Evolutionary conservation across 37 sponge, comb jelly and placozoan species (phyloP).

Genomic region (Cladorhizidae sp.): DNA sequence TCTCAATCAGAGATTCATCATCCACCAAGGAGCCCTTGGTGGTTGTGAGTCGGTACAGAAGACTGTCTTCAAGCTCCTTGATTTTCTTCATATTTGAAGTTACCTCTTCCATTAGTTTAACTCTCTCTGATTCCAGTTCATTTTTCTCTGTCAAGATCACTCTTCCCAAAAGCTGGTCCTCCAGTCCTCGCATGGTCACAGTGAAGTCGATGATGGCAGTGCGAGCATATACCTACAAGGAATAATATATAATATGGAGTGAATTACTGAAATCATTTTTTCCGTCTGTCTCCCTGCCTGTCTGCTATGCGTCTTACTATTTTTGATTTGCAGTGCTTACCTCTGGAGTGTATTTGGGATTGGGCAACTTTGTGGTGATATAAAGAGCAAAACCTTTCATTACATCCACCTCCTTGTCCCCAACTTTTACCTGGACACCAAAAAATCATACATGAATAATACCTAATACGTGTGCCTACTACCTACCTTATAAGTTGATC

Average conservation of each 20-base stretch:
- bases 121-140: conserved; percentile 95
- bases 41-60: conserved; percentile 92
- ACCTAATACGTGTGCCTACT: neutral
- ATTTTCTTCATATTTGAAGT: conserved; percentile 95
- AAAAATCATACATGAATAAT: neutral
- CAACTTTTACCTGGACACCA: conserved; percentile 84
- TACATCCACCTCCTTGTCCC: conserved; percentile 99
- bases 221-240: conserved; percentile 73
- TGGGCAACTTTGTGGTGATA: conserved; percentile 98
- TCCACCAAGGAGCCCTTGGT: conserved; percentile 98
- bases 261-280: neutral
- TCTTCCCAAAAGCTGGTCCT: conserved; percentile 97
- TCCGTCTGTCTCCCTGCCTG: neutral
- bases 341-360: conserved; percentile 98
- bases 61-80: conserved; percentile 98
- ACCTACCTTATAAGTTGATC: conserved; percentile 76
- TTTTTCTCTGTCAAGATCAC: conserved; percentile 98
- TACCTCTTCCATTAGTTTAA: conserved; percentile 94
- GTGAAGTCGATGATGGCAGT: conserved; percentile 99
- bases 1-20: conserved; percentile 96
- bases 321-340: conserved; percentile 28
- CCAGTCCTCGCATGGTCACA: conserved; percentile 97
- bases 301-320: neutral
- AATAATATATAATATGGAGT: neutral
- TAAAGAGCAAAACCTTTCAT: conserved; percentile 97